Evolutionary conservation across 1,140 invertebrate species (phyloP).

Genomic region (Lucilia sericata): DNA sequence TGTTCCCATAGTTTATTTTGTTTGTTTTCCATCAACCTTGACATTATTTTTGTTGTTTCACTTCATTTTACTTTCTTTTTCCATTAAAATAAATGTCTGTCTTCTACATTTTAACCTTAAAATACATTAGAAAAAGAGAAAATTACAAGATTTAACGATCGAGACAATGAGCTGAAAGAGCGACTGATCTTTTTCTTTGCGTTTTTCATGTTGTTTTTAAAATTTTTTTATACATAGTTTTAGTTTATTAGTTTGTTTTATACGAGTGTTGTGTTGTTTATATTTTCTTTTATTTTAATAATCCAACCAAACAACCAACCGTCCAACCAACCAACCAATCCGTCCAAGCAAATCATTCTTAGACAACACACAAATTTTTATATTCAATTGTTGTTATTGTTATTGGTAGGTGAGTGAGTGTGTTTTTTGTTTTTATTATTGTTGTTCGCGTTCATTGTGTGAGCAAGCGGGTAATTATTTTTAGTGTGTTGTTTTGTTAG

Average conservation of each 20-base stretch:
- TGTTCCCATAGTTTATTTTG: background rate
- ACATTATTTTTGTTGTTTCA: conserved; percentile 10
- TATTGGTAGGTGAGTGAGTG: background rate
- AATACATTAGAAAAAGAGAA: background rate
- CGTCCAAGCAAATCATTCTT: background rate
- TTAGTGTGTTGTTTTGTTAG: conserved; percentile 29
- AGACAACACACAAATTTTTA: too few species aligned
- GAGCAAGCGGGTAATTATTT: conserved; percentile 20
- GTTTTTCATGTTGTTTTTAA: background rate
- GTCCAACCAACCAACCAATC: background rate
- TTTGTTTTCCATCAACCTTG: conserved; percentile 16
- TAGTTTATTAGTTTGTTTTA: background rate
- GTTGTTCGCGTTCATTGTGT: background rate
- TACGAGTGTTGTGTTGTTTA: background rate
- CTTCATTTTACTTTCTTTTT: conserved; percentile 7
- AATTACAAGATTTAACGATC: conserved; percentile 16
- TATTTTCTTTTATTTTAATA: background rate
- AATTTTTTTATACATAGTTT: background rate
- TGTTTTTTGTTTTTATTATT: background rate
- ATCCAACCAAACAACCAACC: background rate
- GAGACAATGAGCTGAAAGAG: background rate
- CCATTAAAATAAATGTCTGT: background rate
- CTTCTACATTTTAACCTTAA: background rate
- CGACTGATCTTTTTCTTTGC: background rate
- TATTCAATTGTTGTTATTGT: background rate